Conservation (phyloP, 92 coral and sea anemone genomes). For the Zoanthus solanderi region DNA sequence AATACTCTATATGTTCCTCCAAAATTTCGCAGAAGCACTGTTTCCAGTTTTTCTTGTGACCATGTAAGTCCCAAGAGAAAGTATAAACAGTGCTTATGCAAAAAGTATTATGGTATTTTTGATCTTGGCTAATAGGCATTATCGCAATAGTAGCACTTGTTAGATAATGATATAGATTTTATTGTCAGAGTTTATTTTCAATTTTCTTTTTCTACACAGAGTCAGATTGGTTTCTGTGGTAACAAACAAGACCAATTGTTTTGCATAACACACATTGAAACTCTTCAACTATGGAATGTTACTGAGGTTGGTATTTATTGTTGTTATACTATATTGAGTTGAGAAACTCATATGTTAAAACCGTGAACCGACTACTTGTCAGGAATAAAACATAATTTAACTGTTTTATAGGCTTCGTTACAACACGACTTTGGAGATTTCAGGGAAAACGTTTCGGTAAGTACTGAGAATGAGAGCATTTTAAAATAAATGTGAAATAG, state of each 20-base stretch:
- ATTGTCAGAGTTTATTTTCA: too few relatives aligned
- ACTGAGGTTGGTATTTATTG: slow-evolving; percentile 57
- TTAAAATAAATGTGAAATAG: not conserved
- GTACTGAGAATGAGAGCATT: not conserved
- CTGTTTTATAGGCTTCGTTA: slow-evolving; percentile 28
- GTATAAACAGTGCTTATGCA: too few relatives aligned
- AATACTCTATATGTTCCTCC: too few relatives aligned
- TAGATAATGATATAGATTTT: too few relatives aligned
- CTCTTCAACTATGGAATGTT: slow-evolving; percentile 81
- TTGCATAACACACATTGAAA: slow-evolving; percentile 86
- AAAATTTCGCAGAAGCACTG: too few relatives aligned
- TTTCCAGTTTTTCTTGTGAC: too few relatives aligned
- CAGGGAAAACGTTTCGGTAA: slow-evolving; percentile 29
- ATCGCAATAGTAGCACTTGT: too few relatives aligned
- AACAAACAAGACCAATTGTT: slow-evolving; percentile 52
- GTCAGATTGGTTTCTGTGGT: slow-evolving; percentile 79
- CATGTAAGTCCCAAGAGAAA: too few relatives aligned
- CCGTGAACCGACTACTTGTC: too few relatives aligned
- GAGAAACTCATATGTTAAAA: too few relatives aligned
- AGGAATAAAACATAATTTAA: not conserved
- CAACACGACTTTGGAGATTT: slow-evolving; percentile 34
- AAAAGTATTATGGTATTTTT: too few relatives aligned
- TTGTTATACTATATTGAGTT: not conserved
- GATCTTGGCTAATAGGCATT: too few relatives aligned
- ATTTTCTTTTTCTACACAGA: slow-evolving; percentile 40